phyloP scores from a whole-genome alignment of 2,113 vertebrate species.

The Recurvirostra avosetta region DNA sequence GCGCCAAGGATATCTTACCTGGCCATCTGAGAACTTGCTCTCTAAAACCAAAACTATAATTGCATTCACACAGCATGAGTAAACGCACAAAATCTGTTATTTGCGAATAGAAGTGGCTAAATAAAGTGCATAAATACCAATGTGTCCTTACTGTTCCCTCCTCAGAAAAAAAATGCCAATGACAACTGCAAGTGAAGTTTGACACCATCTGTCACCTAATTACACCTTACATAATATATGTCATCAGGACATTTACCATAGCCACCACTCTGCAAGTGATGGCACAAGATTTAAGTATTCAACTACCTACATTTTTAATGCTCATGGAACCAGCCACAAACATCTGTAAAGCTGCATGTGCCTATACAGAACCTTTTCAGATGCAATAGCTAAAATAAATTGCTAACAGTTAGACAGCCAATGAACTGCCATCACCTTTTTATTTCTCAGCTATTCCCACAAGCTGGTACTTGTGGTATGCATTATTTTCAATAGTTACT shows the following conservation, averaged over 20 bases:
- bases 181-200: background rate
- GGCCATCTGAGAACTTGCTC: background rate
- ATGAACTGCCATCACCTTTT: background rate
- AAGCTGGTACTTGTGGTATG: background rate
- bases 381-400: background rate
- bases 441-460: background rate
- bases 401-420: background rate
- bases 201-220: constrained; percentile 30
- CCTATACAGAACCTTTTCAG: background rate
- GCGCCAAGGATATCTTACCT: background rate
- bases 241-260: background rate
- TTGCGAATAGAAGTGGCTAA: background rate
- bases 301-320: background rate
- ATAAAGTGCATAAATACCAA: background rate
- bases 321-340: background rate
- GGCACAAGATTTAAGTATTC: background rate
- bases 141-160: background rate
- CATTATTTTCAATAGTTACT: background rate
- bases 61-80: background rate
- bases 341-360: background rate
- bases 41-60: background rate
- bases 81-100: background rate
- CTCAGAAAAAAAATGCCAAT: background rate
- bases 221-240: constrained; percentile 23
- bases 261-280: background rate